Conservation (phyloP, 2,888 invertebrate genomes). For the Lordiphosa andalusiaca region DNA sequence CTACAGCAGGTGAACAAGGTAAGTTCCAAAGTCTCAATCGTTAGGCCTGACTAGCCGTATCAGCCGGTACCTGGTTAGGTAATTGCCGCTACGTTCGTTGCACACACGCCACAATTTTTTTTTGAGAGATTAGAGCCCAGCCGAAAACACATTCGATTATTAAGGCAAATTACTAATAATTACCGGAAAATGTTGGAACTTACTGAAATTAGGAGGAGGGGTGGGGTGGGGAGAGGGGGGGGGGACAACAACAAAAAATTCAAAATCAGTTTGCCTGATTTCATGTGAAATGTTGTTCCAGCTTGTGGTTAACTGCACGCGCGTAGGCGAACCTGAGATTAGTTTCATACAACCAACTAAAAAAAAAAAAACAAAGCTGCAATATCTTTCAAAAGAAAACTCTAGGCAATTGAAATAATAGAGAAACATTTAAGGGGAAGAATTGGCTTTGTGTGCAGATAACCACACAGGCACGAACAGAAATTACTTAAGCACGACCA, state of each 20-base stretch:
- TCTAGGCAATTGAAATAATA: no score
- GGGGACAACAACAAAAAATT: not conserved
- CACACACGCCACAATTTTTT: slow-evolving; percentile 51
- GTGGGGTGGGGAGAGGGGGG: no score
- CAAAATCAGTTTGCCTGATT: slow-evolving; percentile 21
- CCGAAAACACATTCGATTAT: slow-evolving; percentile 45
- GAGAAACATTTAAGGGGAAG: no score
- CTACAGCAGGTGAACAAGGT: slow-evolving; percentile 85
- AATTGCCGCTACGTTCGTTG: slow-evolving; percentile 56
- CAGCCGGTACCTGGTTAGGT: slow-evolving; percentile 53
- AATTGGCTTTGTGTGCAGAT: no score
- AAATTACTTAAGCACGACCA: no score
- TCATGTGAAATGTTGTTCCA: no score
- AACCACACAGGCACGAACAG: no score
- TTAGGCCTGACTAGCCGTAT: slow-evolving; percentile 51
- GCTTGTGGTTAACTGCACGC: no score
- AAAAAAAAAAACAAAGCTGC: slow-evolving; percentile 13
- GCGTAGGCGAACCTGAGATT: no score
- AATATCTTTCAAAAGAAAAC: no score
- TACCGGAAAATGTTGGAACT: slow-evolving; percentile 61
- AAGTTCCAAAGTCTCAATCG: slow-evolving; percentile 50
- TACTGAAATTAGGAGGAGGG: no score
- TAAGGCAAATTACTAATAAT: slow-evolving; percentile 64
- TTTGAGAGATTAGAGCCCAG: slow-evolving; percentile 26
- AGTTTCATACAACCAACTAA: no score